These are phyloP conservation scores for Zosterops pallidus DNA, from an alignment of 2,113 vertebrate species.

Conservation along the genomic window DNA sequence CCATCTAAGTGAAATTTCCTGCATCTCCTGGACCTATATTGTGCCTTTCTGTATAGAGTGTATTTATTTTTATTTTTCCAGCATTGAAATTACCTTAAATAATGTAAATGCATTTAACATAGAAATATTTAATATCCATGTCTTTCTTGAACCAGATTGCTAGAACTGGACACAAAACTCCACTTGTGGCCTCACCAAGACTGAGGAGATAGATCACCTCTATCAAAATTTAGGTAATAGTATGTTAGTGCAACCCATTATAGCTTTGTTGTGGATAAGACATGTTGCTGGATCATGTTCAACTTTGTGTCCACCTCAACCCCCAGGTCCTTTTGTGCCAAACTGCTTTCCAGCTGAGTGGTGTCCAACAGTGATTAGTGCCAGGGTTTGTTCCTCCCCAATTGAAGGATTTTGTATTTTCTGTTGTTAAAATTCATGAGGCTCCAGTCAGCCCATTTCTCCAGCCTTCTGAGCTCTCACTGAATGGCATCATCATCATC, in stretches of 20 bases:
- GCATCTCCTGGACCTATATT: background rate
- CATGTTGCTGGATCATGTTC: background rate
- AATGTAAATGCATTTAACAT: background rate
- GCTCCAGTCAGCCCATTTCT: background rate
- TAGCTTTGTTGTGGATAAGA: background rate
- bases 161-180: background rate
- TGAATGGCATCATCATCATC: background rate
- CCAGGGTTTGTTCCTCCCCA: background rate
- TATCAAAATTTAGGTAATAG: background rate
- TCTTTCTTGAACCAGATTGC: background rate
- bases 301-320: background rate
- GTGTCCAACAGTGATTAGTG: background rate
- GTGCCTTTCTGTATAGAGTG: background rate
- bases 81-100: background rate
- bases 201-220: background rate
- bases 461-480: background rate
- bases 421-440: background rate
- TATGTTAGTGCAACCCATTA: background rate
- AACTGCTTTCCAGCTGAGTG: background rate
- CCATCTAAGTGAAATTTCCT: background rate
- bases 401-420: background rate
- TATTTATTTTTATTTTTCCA: background rate
- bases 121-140: background rate
- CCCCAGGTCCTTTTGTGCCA: background rate
- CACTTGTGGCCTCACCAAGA: background rate